Percentiles rank a stretch among this genome's conserved stretches.
Evolutionary conservation across 2,888 invertebrate genomes (phyloP).

Genomic region (Cheilosia vulpina): DNA sequence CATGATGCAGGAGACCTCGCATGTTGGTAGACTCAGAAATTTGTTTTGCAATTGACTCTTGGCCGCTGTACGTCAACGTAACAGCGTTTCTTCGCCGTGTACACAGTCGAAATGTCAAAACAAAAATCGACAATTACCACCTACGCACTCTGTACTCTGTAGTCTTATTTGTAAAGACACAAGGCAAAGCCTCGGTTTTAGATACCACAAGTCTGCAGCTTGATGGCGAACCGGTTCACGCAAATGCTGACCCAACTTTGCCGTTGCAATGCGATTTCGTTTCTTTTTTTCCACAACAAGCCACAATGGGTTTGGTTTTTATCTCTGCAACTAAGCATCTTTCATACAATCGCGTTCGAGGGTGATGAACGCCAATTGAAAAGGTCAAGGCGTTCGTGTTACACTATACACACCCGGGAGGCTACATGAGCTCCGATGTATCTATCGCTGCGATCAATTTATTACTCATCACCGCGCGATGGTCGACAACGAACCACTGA

Average conservation of each 20-base stretch:
- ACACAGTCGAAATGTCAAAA: constrained; percentile 61
- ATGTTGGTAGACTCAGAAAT: constrained; percentile 34
- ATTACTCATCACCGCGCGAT: constrained; percentile 50
- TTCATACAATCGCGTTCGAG: constrained; percentile 64
- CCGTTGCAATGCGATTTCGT: constrained; percentile 56
- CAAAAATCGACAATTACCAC: constrained; percentile 60
- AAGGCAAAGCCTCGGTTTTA: constrained; percentile 31
- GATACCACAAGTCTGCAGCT: constrained; percentile 41
- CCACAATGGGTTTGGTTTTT: constrained; percentile 23
- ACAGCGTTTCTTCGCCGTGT: constrained; percentile 17
- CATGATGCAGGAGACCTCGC: constrained; percentile 23
- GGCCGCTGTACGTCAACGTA: constrained; percentile 50
- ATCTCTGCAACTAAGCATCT: constrained; percentile 44
- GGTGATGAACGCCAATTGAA: constrained; percentile 69
- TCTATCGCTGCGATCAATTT: constrained; percentile 54
- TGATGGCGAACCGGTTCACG: constrained; percentile 59
- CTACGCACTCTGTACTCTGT: constrained; percentile 52
- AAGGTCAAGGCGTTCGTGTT: constrained; percentile 70
- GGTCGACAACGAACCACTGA: constrained; percentile 50
- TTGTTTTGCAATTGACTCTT: constrained; percentile 66
- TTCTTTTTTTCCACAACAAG: background rate
- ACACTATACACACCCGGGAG: constrained; percentile 34
- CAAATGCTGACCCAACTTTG: constrained; percentile 39
- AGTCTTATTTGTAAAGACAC: constrained; percentile 65
- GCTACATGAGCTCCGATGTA: constrained; percentile 26